Percentiles rank a stretch among this genome's conserved stretches.
Evolutionary conservation across 2,888 invertebrate genomes (phyloP).

Genomic region (Cyaniris semiargus): DNA sequence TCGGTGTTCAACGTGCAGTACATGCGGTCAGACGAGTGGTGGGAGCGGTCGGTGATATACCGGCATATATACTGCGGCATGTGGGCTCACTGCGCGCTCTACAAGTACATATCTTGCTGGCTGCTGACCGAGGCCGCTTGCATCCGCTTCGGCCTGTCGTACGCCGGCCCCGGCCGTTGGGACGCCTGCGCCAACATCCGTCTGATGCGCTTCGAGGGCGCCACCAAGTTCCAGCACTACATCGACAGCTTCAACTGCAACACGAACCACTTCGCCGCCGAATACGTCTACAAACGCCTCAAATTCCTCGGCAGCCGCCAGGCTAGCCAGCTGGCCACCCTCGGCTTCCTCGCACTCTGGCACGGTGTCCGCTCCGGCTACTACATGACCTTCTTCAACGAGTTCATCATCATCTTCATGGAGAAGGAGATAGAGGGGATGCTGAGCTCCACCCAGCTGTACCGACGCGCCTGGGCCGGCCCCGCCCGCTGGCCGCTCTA

Average conservation of each 20-base stretch:
- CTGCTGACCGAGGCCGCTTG: slow-evolving; percentile 87
- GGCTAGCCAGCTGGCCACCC: slow-evolving; percentile 89
- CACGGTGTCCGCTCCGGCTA: slow-evolving; percentile 98
- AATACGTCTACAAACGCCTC: slow-evolving; percentile 96
- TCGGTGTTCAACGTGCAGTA: slow-evolving; percentile 86
- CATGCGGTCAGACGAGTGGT: slow-evolving; percentile 84
- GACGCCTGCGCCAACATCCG: slow-evolving; percentile 95
- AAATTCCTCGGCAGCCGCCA: slow-evolving; percentile 92
- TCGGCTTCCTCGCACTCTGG: slow-evolving; percentile 96
- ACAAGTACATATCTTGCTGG: slow-evolving; percentile 97
- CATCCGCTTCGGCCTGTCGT: slow-evolving; percentile 87
- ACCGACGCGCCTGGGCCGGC: slow-evolving; percentile 68
- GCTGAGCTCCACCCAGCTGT: slow-evolving; percentile 72
- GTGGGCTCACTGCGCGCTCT: slow-evolving; percentile 92
- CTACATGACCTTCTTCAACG: slow-evolving; percentile 94
- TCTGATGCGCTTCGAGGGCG: slow-evolving; percentile 89
- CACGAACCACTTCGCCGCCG: slow-evolving; percentile 96
- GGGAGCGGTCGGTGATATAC: slow-evolving; percentile 74
- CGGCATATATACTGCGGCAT: slow-evolving; percentile 85
- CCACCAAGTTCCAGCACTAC: slow-evolving; percentile 91
- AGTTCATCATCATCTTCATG: slow-evolving; percentile 91
- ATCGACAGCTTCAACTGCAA: slow-evolving; percentile 97
- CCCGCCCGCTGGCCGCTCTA: slow-evolving; percentile 73
- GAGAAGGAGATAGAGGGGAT: slow-evolving; percentile 87
- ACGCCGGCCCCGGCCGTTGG: slow-evolving; percentile 90